Base-by-base conservation (phyloP, 2,888 invertebrate species). In the Pheosia tremula region DNA sequence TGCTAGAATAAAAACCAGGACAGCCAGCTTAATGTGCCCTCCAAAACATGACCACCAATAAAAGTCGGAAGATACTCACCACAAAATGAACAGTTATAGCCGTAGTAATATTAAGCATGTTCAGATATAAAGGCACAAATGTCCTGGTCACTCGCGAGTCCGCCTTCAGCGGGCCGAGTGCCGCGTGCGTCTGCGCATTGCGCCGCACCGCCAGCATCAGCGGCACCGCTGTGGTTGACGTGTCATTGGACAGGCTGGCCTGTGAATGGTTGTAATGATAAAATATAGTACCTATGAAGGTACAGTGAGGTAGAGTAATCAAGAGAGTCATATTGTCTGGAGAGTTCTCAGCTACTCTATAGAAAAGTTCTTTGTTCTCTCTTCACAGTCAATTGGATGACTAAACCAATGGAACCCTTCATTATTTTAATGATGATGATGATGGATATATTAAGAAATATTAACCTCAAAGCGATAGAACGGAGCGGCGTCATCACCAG, bases 31-130 rank as follows among this genome's bases (percentile, higher is more conserved):
- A 24, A 0, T 24, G 24, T 24, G 24, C 24, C 24, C 24, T 24
- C 2, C 24, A 24, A 24, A 24, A 24, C 24, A 24, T 24, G 24
- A 24, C 0, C 24, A 24, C 24, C 24, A 24, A 24, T 24, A 24
- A 24, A 24, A 49, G 5, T 5, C 49, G 49, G 9, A 49, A 49
- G 5, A 8, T 8, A 24, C 86, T 80, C 60, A 93, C 92, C 77
- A 90, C 90, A 75, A 91, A 92, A 69, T 92, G 93, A 0, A 92
- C 92, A 52, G 91, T 91, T 9, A 91, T 72, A 0, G 92, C 83
- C 0, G 68, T 70, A 4, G 71, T 70, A 3, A 81, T 72, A 50
- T 82, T 80, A 6, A 75, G 77, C 45, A 86, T 69, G 60, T 82
- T 84, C 11, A 92, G 68, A 63, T 91, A 92, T 0, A 93, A 76